phyloP scores from a whole-genome alignment of 2,888 invertebrate genomes.

The Euclidia mi region DNA sequence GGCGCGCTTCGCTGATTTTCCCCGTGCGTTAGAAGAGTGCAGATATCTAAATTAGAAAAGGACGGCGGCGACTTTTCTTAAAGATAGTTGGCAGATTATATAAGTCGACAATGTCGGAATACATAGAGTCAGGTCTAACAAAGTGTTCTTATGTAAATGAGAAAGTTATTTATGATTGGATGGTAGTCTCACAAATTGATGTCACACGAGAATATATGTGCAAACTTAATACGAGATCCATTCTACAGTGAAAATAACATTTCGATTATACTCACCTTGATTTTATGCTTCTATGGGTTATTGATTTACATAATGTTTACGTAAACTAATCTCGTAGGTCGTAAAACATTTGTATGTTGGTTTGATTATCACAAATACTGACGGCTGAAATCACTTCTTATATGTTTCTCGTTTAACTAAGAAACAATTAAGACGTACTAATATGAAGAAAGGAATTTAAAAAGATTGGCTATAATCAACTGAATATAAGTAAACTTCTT shows the following conservation, averaged over 20 bases:
- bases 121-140: constrained; percentile 80
- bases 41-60: constrained; percentile 77
- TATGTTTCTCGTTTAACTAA: too few relatives aligned
- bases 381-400: neutral
- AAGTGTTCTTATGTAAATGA: constrained; percentile 86
- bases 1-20: constrained; percentile 81
- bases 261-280: constrained; percentile 34
- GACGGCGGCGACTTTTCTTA: constrained; percentile 80
- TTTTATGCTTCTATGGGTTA: constrained; percentile 35
- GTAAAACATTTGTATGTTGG: neutral
- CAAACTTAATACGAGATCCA: constrained; percentile 67
- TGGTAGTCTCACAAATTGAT: constrained; percentile 75
- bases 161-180: constrained; percentile 82
- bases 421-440: too few relatives aligned
- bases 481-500: too few relatives aligned
- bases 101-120: constrained; percentile 80
- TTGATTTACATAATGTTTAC: constrained; percentile 31
- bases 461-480: too few relatives aligned
- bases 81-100: constrained; percentile 86
- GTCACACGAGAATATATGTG: constrained; percentile 76
- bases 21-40: constrained; percentile 71
- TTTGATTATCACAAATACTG: neutral
- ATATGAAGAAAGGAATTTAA: too few relatives aligned
- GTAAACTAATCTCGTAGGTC: neutral
- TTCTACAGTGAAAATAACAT: constrained; percentile 43